Percentiles rank a stretch among this genome's conserved stretches.
phyloP scores from a whole-genome alignment of 2,113 vertebrate species.

The Pseudopipra pipra region DNA sequence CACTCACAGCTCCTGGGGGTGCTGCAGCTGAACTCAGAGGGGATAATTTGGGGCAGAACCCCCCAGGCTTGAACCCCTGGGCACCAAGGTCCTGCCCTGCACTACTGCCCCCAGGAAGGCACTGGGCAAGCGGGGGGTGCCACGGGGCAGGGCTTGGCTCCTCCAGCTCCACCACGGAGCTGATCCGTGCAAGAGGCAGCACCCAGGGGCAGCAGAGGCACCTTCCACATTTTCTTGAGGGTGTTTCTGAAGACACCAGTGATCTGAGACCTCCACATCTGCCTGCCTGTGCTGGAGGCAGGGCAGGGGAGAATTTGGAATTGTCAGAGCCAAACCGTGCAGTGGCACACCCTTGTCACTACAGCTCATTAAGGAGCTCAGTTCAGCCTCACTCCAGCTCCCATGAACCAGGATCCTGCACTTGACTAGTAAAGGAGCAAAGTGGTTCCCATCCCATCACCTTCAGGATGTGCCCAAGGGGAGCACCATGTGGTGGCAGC shows the following conservation, averaged over 20 bases:
- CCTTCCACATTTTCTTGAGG: not conserved
- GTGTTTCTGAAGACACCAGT: not conserved
- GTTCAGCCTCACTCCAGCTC: not conserved
- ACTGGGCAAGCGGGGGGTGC: accelerated
- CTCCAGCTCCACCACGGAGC: not conserved
- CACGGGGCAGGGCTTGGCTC: not conserved
- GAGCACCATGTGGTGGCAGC: not conserved
- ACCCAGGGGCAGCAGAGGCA: not conserved
- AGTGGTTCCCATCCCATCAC: not conserved
- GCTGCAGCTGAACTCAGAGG: not conserved
- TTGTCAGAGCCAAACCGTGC: accelerated
- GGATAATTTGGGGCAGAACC: not conserved
- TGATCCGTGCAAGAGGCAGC: not conserved
- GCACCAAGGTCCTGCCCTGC: not conserved
- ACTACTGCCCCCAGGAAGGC: not conserved
- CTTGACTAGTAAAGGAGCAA: not conserved
- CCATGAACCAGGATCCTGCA: not conserved
- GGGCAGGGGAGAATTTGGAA: not conserved
- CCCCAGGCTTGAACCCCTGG: not conserved
- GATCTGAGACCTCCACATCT: not conserved
- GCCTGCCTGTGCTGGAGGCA: not conserved
- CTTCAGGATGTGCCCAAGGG: not conserved
- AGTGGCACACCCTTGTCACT: accelerated
- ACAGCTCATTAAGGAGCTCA: too few relatives aligned
- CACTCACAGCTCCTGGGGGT: accelerated